Percentiles rank a stretch among this genome's conserved stretches.
Conservation (phyloP, 2,113 vertebrate genomes). For the Odontophorus gujanensis region DNA sequence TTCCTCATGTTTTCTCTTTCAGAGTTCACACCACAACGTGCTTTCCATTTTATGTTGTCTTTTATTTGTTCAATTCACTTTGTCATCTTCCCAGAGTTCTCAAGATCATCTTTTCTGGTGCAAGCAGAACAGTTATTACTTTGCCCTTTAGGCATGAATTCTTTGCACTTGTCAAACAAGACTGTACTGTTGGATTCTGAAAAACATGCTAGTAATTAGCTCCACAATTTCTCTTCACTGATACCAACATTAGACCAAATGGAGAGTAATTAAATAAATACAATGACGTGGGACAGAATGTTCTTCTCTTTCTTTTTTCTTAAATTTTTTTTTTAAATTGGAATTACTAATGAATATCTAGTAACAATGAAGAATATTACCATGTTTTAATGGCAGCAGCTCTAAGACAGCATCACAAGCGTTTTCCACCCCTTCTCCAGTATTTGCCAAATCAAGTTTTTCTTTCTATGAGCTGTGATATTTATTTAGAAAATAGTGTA, state of each 20-base stretch:
- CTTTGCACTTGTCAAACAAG: not conserved
- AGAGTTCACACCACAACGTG: not conserved
- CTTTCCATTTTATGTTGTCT: not conserved
- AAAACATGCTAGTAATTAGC: constrained; percentile 19
- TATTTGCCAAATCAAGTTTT: not conserved
- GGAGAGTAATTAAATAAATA: not conserved
- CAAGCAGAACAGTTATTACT: constrained; percentile 18
- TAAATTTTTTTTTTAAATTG: not conserved
- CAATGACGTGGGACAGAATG: not conserved
- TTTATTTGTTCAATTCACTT: constrained; percentile 47
- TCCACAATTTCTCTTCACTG: not conserved
- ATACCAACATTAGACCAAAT: not conserved
- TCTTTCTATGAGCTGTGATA: not conserved
- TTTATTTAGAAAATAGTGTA: not conserved
- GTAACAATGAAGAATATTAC: not conserved
- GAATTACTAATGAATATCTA: not conserved
- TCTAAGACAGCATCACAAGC: not conserved
- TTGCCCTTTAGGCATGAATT: constrained; percentile 35
- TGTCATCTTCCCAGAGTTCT: not conserved
- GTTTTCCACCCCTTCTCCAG: not conserved
- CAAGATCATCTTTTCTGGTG: constrained; percentile 9
- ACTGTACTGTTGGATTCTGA: not conserved
- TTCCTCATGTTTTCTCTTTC: not conserved
- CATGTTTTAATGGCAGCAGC: not conserved
- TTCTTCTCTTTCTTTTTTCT: not conserved